phyloP scores from a whole-genome alignment of 2,113 vertebrate species.

The Cricetomys ansorgei region DNA sequence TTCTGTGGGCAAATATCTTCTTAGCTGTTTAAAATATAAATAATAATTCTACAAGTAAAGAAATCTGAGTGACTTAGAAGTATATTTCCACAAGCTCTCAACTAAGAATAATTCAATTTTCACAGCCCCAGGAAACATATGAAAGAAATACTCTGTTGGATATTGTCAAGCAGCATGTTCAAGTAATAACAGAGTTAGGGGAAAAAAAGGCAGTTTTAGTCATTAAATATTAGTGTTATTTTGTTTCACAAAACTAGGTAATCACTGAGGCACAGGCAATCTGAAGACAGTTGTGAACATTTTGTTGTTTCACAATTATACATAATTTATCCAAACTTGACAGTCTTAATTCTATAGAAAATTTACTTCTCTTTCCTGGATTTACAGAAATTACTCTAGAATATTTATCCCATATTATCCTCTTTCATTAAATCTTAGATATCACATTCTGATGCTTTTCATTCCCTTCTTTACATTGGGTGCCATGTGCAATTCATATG shows the following conservation, averaged over 20 bases:
- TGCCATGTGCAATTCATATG: not conserved
- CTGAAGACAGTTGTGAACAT: not conserved
- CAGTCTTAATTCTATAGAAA: not conserved
- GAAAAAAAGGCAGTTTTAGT: not conserved
- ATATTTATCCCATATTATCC: not conserved
- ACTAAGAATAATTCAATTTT: not conserved
- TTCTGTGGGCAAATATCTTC: not conserved
- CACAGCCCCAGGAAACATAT: not conserved
- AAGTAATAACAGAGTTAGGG: not conserved
- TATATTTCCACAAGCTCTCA: conserved; percentile 5
- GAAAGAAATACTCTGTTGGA: not conserved
- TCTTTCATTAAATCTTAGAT: not conserved
- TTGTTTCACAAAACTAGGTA: not conserved
- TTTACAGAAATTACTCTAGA: conserved; percentile 4
- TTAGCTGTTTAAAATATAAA: conserved; percentile 25
- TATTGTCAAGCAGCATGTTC: not conserved
- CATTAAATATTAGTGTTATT: not conserved
- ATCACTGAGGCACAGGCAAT: not conserved
- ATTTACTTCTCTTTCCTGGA: not conserved
- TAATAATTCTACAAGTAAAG: conserved; percentile 20
- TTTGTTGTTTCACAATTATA: conserved; percentile 32
- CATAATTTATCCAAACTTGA: not conserved
- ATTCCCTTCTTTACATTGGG: not conserved
- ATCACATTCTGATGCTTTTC: conserved; percentile 6
- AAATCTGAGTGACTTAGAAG: conserved; percentile 19